Percentiles rank a stretch among this genome's conserved stretches.
Evolutionary conservation across 2,888 invertebrate species (phyloP).

Genomic region (Eupithecia vulgata): DNA sequence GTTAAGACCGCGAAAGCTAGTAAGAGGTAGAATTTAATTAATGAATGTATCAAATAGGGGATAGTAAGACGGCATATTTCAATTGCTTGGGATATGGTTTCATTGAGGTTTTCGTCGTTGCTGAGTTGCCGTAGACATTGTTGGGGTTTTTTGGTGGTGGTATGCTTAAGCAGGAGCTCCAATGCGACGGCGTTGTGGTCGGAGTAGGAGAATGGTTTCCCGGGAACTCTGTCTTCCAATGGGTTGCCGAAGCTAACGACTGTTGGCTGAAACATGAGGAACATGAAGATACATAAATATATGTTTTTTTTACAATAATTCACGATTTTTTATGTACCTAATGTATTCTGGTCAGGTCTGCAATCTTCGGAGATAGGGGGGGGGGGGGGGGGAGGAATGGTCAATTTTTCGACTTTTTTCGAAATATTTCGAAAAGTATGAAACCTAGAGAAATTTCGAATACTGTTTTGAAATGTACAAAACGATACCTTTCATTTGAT

Average conservation of each 20-base stretch:
- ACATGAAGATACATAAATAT: neutral
- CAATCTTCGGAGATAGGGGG: no score
- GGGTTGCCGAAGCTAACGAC: slow-evolving; percentile 86
- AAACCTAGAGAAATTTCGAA: no score
- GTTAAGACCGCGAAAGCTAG: slow-evolving; percentile 78
- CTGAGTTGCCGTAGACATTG: slow-evolving; percentile 46
- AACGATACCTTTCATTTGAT: no score
- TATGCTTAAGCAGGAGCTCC: slow-evolving; percentile 63
- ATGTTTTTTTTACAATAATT: neutral
- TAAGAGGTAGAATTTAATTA: slow-evolving; percentile 81
- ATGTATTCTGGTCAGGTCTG: no score
- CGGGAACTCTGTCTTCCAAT: slow-evolving; percentile 89
- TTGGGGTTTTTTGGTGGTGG: slow-evolving; percentile 40
- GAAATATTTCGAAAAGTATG: no score
- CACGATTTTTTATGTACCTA: no score
- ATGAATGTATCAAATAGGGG: slow-evolving; percentile 75
- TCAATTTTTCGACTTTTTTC: no score
- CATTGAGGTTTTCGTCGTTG: slow-evolving; percentile 54
- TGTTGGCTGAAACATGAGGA: slow-evolving; percentile 60
- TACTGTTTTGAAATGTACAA: no score
- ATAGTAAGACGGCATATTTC: slow-evolving; percentile 85
- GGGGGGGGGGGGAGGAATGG: no score
- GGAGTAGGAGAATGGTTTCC: slow-evolving; percentile 90
- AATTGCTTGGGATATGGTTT: slow-evolving; percentile 83
- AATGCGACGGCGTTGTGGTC: slow-evolving; percentile 95